Evolutionary conservation across 23 tunicate species (phyloP), one percentile per base, ranked within the genome.

Genomic region (Clavelina lepadiformis): DNA sequence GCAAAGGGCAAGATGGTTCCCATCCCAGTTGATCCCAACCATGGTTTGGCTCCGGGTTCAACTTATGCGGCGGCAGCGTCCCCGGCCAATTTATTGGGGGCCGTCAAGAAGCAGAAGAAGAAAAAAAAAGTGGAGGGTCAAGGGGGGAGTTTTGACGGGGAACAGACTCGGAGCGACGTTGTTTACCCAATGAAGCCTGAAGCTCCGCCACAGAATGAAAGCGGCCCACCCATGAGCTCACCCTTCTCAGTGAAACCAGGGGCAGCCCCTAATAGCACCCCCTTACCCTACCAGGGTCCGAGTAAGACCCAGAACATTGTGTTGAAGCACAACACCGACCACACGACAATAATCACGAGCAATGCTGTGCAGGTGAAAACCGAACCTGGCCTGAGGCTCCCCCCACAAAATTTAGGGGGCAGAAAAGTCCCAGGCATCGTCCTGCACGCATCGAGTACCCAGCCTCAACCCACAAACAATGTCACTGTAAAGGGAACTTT

Each of bases 1-100:
- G 86, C 68, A 0, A 87, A 87, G 68, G 96, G 96, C 28, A 87
- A 79, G 62, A 79, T 82, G 4, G 96, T 87, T 47, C 96, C 86
- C 32, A 68, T 87, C n/a, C 96, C 96, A 3, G 60, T 75, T 18
- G 96, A 80, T 50, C 82, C 97, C 1, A 62, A 82, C 19, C 79
- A 81, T 20, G 34, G 67, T 19, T n/a, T 41, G 19, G 26, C 30
- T 26, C 3, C 38, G 29, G 30, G 2, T 28, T n/a, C 65, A 35
- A 20, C 11, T 8, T 66, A 66, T 46, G 41, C 52, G 29, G 68
- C 32, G 22, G 7, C 63, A 41, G 51, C 74, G 31, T 15, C 58
- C 58, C 3, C 27, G 31, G 6, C n/a, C 26, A 18, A 15, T 41
- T 41, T 41, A 41, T 58, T 32, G 33, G 33, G 20, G 5, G 19